Evolutionary conservation across 2,797 vertebrate species (phyloP), one percentile per base, ranked within the genome.

Genomic region (Mus spretus): DNA sequence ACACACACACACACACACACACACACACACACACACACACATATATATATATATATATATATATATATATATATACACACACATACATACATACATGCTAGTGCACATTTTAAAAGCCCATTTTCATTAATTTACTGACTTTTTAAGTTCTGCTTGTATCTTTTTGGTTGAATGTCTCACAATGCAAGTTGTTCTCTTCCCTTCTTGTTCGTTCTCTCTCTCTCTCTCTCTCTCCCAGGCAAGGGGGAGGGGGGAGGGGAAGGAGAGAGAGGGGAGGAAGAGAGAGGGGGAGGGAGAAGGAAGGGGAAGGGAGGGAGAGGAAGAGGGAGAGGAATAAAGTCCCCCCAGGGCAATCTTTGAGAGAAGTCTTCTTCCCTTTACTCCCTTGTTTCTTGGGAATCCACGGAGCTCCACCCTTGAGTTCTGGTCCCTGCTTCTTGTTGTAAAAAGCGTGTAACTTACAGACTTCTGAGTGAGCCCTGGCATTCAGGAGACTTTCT

Each of bases 401-500:
- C 78, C 17, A 9, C 17, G 55, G 55, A 34, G 1, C 14, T 50
- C n/a, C 3, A 28, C 19, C 31, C 72, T 5, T 37, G 55, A 53
- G 50, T 70, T 53, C 67, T 74, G 65, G 15, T 53, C 44, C 47
- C 44, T 47, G n/a, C 1, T 77, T 61, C 1, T 72, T 61, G n/a
- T 9, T 84, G 37, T 82, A 80, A 24, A 88, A 37, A 63, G 13
- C 14, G 17, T 40, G 50, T 9, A 53, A 24, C 3, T 59, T 72
- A 20, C 0, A 47, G 1, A 57, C 10, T 44, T 84, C 34, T 3
- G 13, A 67, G 59, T 61, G 44, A 96, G 50, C 20, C 55, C 31
- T 47, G 89, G 40, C 78, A 65, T 91, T 81, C 17, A 40, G 24
- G 70, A 91, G 34, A n/a, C 74, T 55, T 83, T 77, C 90, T 85